phyloP scores from a whole-genome alignment of 2,797 vertebrate species.

The Merluccius polli region DNA sequence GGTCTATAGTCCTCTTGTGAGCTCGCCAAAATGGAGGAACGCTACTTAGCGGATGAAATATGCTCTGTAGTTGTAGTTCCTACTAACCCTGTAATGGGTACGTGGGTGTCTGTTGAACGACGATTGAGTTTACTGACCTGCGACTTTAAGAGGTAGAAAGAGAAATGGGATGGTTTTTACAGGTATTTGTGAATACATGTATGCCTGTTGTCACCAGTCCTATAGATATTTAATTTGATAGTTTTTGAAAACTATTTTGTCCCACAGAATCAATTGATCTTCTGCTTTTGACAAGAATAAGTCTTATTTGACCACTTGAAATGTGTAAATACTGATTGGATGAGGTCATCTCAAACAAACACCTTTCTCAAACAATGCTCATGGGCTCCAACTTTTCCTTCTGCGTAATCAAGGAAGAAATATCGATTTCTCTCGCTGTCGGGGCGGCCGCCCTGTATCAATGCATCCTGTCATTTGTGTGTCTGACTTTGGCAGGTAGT shows the following conservation, averaged over 20 bases:
- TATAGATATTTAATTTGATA: background rate
- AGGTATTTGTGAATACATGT: background rate
- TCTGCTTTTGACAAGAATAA: background rate
- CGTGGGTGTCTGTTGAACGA: background rate
- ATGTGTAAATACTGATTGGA: constrained; percentile 5
- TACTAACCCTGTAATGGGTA: background rate
- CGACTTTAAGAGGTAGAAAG: background rate
- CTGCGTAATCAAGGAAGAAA: constrained; percentile 9
- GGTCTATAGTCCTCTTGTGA: constrained; percentile 41
- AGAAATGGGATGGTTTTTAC: background rate
- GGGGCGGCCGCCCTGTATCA: constrained; percentile 36
- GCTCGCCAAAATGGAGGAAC: constrained; percentile 56
- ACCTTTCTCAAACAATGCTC: constrained; percentile 15
- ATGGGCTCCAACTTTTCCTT: constrained; percentile 41
- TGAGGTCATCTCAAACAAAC: background rate
- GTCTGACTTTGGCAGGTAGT: constrained; percentile 19
- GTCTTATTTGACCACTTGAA: background rate
- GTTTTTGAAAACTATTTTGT: background rate
- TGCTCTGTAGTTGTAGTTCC: constrained; percentile 5
- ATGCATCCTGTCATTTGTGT: constrained; percentile 33
- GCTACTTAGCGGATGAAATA: constrained; percentile 48
- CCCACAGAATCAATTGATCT: background rate
- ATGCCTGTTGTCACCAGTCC: background rate
- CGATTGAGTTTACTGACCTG: background rate
- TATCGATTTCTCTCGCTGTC: constrained; percentile 37